A percentile compares a stretch with the other conserved stretches of the same genome.
Evolutionary conservation across 2,888 invertebrate species (phyloP).

Genomic region (Colletes collaris): DNA sequence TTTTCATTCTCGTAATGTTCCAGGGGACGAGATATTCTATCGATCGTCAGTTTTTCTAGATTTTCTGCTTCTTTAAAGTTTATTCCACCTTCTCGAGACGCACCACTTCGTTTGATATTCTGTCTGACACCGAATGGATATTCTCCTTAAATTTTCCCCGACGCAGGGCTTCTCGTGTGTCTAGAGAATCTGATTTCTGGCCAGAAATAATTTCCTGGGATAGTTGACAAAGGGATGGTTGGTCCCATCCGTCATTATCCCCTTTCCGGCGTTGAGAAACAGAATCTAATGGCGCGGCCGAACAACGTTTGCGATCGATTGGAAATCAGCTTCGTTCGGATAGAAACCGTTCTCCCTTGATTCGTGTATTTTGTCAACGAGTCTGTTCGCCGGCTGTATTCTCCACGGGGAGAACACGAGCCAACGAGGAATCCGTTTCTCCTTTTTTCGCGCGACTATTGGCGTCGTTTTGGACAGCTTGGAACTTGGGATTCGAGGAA

Average conservation of each 20-base stretch:
- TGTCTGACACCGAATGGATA: no score
- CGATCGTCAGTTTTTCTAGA: background rate
- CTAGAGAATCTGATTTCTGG: constrained; percentile 26
- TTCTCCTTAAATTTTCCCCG: no score
- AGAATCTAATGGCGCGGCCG: constrained; percentile 24
- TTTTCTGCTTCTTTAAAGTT: no score
- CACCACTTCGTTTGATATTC: no score
- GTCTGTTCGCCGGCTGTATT: no score
- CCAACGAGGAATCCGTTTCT: constrained; percentile 7
- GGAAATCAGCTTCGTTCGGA: constrained; percentile 3
- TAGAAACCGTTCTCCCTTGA: no score
- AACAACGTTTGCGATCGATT: constrained; percentile 29
- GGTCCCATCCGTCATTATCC: constrained; percentile 16
- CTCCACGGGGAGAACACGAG: background rate
- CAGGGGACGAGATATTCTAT: no score
- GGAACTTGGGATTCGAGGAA: no score
- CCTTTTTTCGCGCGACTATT: background rate
- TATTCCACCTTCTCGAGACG: no score
- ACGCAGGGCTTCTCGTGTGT: no score
- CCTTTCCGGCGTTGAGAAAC: constrained; percentile 16
- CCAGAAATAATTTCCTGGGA: constrained; percentile 12
- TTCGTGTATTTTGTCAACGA: no score
- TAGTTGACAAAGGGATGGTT: background rate
- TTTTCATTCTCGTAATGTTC: background rate
- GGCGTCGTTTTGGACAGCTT: background rate